A percentile compares a stretch with the other conserved stretches of the same genome.
phyloP scores from a whole-genome alignment of 2,113 vertebrate genomes.

The Salvelinus namaycush region DNA sequence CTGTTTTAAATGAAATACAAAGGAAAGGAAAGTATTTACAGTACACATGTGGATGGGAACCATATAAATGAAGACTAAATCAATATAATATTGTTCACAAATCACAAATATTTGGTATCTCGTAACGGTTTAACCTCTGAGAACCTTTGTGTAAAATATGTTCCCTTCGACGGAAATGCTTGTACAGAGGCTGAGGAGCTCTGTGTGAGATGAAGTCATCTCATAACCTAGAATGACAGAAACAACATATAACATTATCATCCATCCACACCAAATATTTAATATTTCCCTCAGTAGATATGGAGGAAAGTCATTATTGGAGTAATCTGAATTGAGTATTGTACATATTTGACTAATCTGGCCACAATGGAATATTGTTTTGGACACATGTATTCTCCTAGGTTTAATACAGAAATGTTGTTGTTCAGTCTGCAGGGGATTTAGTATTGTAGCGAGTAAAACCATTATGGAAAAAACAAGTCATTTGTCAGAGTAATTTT shows the following conservation, averaged over 20 bases:
- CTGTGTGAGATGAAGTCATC: too few species aligned
- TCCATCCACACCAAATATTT: too few species aligned
- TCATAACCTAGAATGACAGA: too few species aligned
- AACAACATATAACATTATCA: too few species aligned
- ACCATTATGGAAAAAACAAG: slow-evolving; percentile 37
- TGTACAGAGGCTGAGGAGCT: too few species aligned
- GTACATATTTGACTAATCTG: background rate
- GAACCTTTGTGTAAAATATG: background rate
- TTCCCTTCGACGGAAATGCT: too few species aligned
- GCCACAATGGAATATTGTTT: background rate
- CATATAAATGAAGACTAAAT: too few species aligned
- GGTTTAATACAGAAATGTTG: slow-evolving; percentile 20
- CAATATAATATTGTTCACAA: background rate
- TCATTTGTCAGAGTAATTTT: slow-evolving; percentile 55
- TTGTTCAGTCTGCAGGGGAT: slow-evolving; percentile 10
- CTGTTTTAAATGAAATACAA: background rate
- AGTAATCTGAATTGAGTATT: too few species aligned
- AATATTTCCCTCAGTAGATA: too few species aligned
- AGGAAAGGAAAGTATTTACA: background rate
- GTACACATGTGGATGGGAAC: too few species aligned
- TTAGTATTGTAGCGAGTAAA: slow-evolving; percentile 43
- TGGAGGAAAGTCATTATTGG: too few species aligned
- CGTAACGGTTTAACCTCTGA: background rate
- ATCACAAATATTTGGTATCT: background rate
- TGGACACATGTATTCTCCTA: slow-evolving; percentile 12